These are phyloP conservation scores for Lysandra bellargus DNA, from an alignment of 2,888 invertebrate species.

Conservation along the genomic window DNA sequence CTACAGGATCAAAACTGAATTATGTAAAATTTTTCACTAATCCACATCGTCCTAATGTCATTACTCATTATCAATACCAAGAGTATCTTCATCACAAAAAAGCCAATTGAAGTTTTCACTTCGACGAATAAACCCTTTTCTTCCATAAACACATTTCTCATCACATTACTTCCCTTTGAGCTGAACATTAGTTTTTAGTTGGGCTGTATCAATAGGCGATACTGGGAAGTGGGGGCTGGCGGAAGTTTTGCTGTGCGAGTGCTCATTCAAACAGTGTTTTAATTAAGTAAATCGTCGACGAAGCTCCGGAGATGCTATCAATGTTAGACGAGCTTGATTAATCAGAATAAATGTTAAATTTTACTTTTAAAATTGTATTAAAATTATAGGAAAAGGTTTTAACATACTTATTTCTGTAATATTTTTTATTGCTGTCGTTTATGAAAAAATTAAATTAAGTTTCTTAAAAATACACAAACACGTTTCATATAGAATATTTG, in stretches of 20 bases:
- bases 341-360: not conserved
- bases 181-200: not conserved
- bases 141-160: not conserved
- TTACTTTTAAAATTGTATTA: not conserved
- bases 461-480: not conserved
- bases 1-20: no score
- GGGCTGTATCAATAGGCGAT: not conserved
- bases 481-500: no score
- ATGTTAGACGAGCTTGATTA: not conserved
- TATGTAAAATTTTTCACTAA: no score
- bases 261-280: conserved; percentile 9
- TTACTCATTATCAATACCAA: not conserved
- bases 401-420: not conserved
- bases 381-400: not conserved
- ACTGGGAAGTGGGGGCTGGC: not conserved
- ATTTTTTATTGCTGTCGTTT: not conserved
- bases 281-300: conserved; percentile 12
- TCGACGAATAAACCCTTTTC: not conserved
- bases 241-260: conserved; percentile 4
- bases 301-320: conserved; percentile 14
- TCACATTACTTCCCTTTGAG: not conserved
- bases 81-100: not conserved
- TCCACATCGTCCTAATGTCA: no score
- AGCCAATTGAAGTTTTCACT: not conserved
- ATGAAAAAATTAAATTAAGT: not conserved